Evolutionary conservation across 2,113 vertebrate genomes (phyloP).

Genomic region (Oplegnathus fasciatus): DNA sequence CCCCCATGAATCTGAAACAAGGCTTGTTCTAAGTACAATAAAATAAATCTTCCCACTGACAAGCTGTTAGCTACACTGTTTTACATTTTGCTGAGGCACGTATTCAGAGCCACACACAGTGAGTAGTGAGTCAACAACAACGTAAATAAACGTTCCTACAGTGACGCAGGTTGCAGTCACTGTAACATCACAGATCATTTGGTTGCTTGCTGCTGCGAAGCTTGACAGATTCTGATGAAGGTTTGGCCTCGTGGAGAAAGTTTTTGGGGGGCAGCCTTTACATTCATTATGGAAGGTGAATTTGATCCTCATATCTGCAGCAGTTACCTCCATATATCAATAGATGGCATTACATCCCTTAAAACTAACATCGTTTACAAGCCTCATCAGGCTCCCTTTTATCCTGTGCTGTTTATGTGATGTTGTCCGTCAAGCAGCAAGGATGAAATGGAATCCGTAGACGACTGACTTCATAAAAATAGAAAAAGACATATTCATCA

Average conservation of each 20-base stretch:
- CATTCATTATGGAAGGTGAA: not conserved
- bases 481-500: not conserved
- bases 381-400: not conserved
- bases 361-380: not conserved
- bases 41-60: not conserved
- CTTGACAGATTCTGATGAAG: not conserved
- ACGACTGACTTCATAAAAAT: not conserved
- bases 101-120: not conserved
- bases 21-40: not conserved
- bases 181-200: not conserved
- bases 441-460: not conserved
- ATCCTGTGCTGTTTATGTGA: not conserved
- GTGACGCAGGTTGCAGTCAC: not conserved
- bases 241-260: not conserved
- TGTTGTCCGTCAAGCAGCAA: not conserved
- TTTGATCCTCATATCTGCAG: not conserved
- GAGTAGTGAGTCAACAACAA: not conserved
- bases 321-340: slow-evolving; percentile 1
- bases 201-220: not conserved
- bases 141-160: not conserved
- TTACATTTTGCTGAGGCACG: not conserved
- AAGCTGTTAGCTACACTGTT: not conserved
- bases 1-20: not conserved
- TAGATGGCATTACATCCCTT: slow-evolving; percentile 26
- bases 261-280: not conserved